Evolutionary conservation across 2,888 invertebrate genomes (phyloP).

Genomic region (Ochlodes sylvanus): DNA sequence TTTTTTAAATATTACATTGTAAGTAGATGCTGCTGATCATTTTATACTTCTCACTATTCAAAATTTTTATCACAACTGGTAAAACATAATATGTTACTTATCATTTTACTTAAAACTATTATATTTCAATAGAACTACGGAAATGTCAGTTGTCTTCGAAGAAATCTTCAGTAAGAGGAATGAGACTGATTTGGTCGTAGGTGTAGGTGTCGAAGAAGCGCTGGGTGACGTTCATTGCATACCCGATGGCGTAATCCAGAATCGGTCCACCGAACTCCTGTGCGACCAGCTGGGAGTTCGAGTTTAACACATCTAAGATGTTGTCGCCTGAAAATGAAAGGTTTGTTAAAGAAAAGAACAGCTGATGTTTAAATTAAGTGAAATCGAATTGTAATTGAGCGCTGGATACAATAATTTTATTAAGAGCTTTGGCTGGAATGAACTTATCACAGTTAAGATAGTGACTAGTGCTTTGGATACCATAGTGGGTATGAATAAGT

Average conservation of each 20-base stretch:
- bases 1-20: too few relatives aligned
- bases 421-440: too few relatives aligned
- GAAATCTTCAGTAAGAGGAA: slow-evolving; percentile 74
- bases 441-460: too few relatives aligned
- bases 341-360: slow-evolving; percentile 17
- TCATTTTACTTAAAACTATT: not conserved
- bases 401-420: too few relatives aligned
- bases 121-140: not conserved
- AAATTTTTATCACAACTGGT: not conserved
- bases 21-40: too few relatives aligned
- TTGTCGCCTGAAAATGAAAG: slow-evolving; percentile 62
- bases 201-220: slow-evolving; percentile 77
- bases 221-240: slow-evolving; percentile 79
- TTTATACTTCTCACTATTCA: too few relatives aligned
- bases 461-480: too few relatives aligned
- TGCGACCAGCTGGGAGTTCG: slow-evolving; percentile 74
- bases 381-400: too few relatives aligned
- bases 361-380: too few relatives aligned
- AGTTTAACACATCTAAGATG: slow-evolving; percentile 71
- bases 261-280: slow-evolving; percentile 79
- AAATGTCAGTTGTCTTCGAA: slow-evolving; percentile 60
- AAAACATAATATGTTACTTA: too few relatives aligned
- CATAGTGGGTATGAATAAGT: too few relatives aligned
- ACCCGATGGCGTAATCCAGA: slow-evolving; percentile 77
- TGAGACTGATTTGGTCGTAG: slow-evolving; percentile 71